phyloP scores from a whole-genome alignment of 2,797 vertebrate species.

The Phalloptychus januarius region DNA sequence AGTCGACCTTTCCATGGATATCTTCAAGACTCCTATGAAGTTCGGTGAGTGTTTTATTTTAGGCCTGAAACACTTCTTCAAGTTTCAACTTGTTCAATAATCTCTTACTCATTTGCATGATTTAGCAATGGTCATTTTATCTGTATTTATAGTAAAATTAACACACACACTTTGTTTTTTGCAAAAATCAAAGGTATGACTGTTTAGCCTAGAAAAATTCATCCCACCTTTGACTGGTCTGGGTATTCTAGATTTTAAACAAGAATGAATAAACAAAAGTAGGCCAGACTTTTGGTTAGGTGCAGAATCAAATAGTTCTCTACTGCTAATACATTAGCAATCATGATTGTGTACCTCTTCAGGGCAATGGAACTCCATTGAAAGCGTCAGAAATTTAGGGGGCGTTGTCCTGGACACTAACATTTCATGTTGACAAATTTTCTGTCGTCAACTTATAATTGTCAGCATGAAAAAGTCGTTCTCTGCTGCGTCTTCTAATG shows the following conservation, averaged over 20 bases:
- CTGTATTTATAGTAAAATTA: no score
- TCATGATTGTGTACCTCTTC: no score
- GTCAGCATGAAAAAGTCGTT: no score
- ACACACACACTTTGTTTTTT: no score
- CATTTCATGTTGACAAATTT: background rate
- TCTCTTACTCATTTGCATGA: background rate
- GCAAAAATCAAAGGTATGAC: no score
- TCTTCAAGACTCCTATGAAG: background rate
- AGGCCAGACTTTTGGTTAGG: no score
- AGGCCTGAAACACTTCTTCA: background rate
- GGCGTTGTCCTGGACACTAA: background rate
- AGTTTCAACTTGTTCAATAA: background rate
- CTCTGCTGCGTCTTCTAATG: background rate
- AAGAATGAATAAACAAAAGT: no score
- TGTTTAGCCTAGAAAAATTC: no score
- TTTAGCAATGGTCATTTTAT: background rate
- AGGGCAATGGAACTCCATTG: no score
- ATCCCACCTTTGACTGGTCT: no score
- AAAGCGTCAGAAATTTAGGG: no score
- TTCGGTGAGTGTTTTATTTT: slow-evolving; percentile 21
- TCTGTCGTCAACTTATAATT: background rate
- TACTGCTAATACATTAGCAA: background rate
- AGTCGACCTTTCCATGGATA: accelerated
- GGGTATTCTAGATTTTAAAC: no score
- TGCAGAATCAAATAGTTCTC: background rate